These are phyloP conservation scores for Todiramphus saurophagus DNA, from an alignment of 2,113 vertebrate genomes.

Conservation along the genomic window DNA sequence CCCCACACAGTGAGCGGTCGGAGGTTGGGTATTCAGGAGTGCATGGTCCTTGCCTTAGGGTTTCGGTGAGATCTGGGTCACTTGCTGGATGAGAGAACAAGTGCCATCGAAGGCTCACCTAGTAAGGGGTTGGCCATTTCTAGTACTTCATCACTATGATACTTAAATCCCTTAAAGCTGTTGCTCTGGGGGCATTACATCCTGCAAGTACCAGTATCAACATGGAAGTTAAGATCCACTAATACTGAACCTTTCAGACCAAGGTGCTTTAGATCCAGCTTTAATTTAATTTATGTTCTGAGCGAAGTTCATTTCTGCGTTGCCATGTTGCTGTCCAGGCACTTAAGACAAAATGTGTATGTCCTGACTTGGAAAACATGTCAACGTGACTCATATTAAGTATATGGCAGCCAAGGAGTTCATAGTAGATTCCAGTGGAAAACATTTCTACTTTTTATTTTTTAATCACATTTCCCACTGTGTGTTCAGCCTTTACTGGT, in stretches of 20 bases:
- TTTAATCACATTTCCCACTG: neutral
- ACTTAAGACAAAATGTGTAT: neutral
- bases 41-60: neutral
- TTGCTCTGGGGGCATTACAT: neutral
- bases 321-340: neutral
- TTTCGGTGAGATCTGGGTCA: neutral
- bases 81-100: neutral
- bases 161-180: neutral
- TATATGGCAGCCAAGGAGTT: neutral
- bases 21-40: neutral
- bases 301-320: neutral
- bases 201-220: neutral
- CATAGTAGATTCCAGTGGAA: neutral
- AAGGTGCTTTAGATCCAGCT: neutral
- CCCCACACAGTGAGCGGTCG: neutral
- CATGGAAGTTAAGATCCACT: neutral
- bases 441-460: neutral
- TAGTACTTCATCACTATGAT: neutral
- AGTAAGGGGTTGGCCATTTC: neutral
- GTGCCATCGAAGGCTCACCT: neutral
- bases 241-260: neutral
- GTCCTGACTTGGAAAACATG: neutral
- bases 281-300: neutral
- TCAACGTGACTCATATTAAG: neutral
- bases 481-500: neutral